Base-by-base conservation (phyloP, 2,797 vertebrate genomes). In the Lithobates pipiens region DNA sequence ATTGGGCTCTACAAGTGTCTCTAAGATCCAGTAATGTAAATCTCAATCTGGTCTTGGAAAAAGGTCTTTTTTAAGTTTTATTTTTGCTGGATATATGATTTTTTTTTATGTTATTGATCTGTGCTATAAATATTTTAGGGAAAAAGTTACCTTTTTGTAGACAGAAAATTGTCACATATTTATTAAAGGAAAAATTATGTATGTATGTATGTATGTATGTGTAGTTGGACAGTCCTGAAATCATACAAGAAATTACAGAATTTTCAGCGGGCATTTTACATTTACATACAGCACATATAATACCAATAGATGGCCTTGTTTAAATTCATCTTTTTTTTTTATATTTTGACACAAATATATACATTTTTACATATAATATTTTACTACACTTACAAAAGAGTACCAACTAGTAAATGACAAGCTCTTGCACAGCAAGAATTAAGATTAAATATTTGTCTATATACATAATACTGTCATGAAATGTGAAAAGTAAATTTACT, bases 401-500 rank as follows among this genome's bases (percentile, higher is more conserved):
- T 78, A 83, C 34, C 70, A 69, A 80, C 61, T 18, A 44, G 71
- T 18, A 89, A 89, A 88, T 88, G 88, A 88, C 85, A 70, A 74
- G 70, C 91, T 93, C 94, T 94, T 94, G 94, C 94, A 94, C 94
- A 86, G 95, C 95, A 95, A 92, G 91, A 78, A 90, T 89, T 88
- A 89, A 92, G 91, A 92, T 91, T 90, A 91, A 91, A 93, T 92
- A 93, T 88, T 92, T 89, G 84, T 70, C 36, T 89, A 89, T 76
- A 82, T 16, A 82, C 80, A 88, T 83, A 84, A 87, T 87, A 87
- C 86, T 87, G 86, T 25, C 76, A 79, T 65, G 63, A 71, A 65
- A 34, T n/a, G 42, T 25, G 65, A 23, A 67, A 77, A 57, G 18
- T 67, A 68, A 71, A 80, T 76, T 15, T 46, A 72, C 11, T 74